phyloP scores from a whole-genome alignment of 1,140 invertebrate genomes.

The Drosophila tsacasi region DNA sequence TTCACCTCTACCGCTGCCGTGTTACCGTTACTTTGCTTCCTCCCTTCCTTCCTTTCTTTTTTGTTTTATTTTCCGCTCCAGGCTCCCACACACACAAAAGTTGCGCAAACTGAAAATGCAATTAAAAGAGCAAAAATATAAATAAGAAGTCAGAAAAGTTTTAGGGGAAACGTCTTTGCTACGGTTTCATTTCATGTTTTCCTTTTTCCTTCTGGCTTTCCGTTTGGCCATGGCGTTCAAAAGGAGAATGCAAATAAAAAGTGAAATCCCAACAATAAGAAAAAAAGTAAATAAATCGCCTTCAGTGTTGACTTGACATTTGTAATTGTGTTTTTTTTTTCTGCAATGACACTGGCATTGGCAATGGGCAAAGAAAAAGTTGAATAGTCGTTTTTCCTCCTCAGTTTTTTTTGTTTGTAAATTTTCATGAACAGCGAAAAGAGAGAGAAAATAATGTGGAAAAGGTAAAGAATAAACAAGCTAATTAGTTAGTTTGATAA shows the following conservation, averaged over 20 bases:
- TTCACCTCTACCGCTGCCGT: neutral
- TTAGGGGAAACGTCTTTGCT: conserved; percentile 24
- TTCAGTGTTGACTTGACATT: conserved; percentile 35
- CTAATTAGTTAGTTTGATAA: conserved; percentile 61
- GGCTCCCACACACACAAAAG: conserved; percentile 22
- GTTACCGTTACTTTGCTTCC: conserved; percentile 16
- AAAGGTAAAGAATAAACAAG: conserved; percentile 34
- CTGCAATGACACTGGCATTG: conserved; percentile 59
- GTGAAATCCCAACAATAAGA: conserved; percentile 43
- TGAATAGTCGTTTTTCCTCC: conserved; percentile 4
- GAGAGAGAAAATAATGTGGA: neutral
- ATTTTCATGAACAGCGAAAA: conserved; percentile 36
- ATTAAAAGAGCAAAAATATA: conserved; percentile 44
- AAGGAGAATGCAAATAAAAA: conserved; percentile 53
- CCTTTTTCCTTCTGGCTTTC: neutral
- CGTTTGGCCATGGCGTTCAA: conserved; percentile 42
- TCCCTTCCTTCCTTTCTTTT: neutral
- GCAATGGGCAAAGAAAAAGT: conserved; percentile 39
- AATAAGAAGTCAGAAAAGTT: conserved; percentile 41
- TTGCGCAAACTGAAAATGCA: conserved; percentile 51
- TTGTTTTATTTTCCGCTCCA: conserved; percentile 6
- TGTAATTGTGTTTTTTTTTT: conserved; percentile 10
- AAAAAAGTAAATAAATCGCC: conserved; percentile 15
- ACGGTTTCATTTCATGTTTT: conserved; percentile 7
- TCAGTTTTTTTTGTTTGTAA: neutral